Conservation (phyloP, 2,113 vertebrate species). For the Tricholaema leucomelas region DNA sequence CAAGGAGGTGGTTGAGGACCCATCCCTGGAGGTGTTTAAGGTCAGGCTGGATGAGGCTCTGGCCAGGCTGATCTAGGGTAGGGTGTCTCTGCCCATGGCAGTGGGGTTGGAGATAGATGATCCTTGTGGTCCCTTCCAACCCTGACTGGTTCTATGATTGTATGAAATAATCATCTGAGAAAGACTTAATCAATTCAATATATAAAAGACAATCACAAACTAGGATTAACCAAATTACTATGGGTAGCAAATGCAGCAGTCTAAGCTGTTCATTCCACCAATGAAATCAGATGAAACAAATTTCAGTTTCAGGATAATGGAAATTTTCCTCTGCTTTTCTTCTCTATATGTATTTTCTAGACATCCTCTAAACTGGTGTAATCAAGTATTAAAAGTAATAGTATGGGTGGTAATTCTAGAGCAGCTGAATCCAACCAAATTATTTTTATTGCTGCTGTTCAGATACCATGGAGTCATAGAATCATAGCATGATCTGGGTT, state of each 20-base stretch:
- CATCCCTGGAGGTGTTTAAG: too few species aligned
- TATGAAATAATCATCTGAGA: not conserved
- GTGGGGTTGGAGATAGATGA: too few species aligned
- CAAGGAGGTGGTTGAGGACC: too few species aligned
- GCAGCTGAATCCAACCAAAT: not conserved
- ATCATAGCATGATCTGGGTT: too few species aligned
- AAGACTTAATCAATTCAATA: not conserved
- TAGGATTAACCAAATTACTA: not conserved
- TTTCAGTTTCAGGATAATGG: not conserved
- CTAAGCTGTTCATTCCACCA: not conserved
- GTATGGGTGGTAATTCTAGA: not conserved
- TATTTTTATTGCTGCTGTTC: not conserved
- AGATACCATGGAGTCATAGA: not conserved
- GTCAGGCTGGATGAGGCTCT: too few species aligned
- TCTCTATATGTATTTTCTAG: not conserved
- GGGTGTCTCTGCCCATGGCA: too few species aligned
- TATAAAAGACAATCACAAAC: not conserved
- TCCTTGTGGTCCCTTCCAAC: too few species aligned
- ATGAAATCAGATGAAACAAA: not conserved
- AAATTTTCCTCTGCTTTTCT: not conserved
- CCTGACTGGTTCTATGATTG: too few species aligned
- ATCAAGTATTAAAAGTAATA: not conserved
- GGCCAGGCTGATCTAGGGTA: too few species aligned
- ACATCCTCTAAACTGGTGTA: not conserved
- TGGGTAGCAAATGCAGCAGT: not conserved